Base-by-base conservation (phyloP, 2,113 vertebrate species). In the Paralichthys olivaceus region DNA sequence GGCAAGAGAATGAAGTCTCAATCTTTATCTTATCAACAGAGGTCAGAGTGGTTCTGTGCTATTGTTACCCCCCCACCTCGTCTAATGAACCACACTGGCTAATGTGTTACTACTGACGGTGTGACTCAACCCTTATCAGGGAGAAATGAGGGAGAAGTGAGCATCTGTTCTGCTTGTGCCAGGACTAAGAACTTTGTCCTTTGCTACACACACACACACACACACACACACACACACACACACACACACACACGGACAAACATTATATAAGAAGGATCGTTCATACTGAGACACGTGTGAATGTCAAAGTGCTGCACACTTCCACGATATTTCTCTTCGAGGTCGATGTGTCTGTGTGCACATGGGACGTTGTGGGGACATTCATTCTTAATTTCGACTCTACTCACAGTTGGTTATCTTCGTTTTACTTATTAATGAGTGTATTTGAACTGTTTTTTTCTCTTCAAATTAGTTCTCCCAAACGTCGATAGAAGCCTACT, bases 171-270 rank as follows among this genome's bases (percentile, higher is more conserved):
- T 62, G 65, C 54, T 47, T 82, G 69, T 68, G 37, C 45, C 22
- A 53, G 72, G 67, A 83, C 69, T 45, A 59, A 81, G 84, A 63
- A 89, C 84, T 86, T 90, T 87, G 90, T 59, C 79, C 87, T 72
- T 75, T 81, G 43, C 67, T 40, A 22, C 60, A 57, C 61, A 40
- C 45, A 49, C 61, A n/a, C 45, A 22, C 60, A 57, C 61, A 40
- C 45, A 49, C 61, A n/a, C 45, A 22, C 60, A 57, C 61, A 40
- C 45, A 49, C 61, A n/a, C 45, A 22, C 60, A 57, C 61, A 40
- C 45, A 49, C 61, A n/a, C 45, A 22, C 60, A 57, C 61, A 40
- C 45, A 49, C 61, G 57, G 23, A 40, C 53, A 53, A 79, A 69
- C 45, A 73, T 89, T 87, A 80, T 47, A 75, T 64, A 85, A 87